Conservation (phyloP, 2,113 vertebrate genomes). For the Embiotoca jacksoni region DNA sequence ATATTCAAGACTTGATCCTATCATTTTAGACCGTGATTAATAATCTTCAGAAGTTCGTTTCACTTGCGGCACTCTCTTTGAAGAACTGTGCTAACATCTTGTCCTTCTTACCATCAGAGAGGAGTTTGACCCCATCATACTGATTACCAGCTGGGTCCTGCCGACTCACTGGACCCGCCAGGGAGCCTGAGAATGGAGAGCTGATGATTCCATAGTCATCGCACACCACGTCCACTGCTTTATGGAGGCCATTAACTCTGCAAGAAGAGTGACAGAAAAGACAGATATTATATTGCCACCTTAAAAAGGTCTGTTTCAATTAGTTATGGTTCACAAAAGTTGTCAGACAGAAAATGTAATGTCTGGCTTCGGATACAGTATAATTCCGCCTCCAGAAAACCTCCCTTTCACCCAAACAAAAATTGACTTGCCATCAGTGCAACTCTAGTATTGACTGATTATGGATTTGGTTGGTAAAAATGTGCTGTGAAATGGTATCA, state of each 20-base stretch:
- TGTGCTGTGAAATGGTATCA: background rate
- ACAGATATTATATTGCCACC: background rate
- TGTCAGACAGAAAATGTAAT: background rate
- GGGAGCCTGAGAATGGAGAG: slow-evolving; percentile 72
- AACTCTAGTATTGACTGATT: background rate
- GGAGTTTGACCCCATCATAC: slow-evolving; percentile 74
- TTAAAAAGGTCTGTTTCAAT: background rate
- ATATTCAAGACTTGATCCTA: background rate
- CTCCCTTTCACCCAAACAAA: background rate
- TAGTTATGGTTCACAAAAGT: slow-evolving; percentile 5
- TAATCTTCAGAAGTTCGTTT: background rate
- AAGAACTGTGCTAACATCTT: background rate
- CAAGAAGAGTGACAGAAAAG: background rate
- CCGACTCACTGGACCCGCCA: slow-evolving; percentile 63
- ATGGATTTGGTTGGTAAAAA: background rate
- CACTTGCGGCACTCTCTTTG: slow-evolving; percentile 1
- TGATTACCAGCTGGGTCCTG: slow-evolving; percentile 49
- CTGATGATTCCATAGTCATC: slow-evolving; percentile 71
- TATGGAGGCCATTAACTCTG: slow-evolving; percentile 61
- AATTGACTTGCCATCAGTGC: background rate
- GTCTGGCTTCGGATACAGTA: background rate
- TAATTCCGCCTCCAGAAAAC: background rate
- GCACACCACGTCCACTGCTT: slow-evolving; percentile 76
- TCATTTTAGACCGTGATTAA: background rate
- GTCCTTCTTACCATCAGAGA: slow-evolving; percentile 64